A percentile compares a stretch with the other conserved stretches of the same genome.
Evolutionary conservation across 2,113 vertebrate species (phyloP).

Genomic region (Geococcyx californianus): DNA sequence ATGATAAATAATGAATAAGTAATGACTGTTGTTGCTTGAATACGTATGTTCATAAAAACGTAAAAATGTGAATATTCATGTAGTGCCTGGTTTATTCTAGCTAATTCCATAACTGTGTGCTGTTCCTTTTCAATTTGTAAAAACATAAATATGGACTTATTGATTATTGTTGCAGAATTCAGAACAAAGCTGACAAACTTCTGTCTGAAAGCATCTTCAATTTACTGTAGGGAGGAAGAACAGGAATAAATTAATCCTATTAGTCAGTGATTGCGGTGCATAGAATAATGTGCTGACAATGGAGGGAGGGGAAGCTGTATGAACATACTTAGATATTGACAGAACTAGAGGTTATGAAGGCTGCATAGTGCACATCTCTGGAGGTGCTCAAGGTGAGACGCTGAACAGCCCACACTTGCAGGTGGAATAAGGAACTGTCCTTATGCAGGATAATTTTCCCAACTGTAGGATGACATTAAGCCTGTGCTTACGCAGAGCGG

Average conservation of each 20-base stretch:
- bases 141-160: background rate
- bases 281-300: background rate
- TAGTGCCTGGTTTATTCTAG: background rate
- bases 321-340: background rate
- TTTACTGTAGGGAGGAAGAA: background rate
- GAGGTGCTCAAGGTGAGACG: background rate
- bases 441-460: background rate
- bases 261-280: background rate
- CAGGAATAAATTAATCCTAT: slow-evolving; percentile 13
- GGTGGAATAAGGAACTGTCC: background rate
- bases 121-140: background rate
- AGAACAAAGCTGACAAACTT: slow-evolving; percentile 16
- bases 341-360: background rate
- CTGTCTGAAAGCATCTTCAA: background rate
- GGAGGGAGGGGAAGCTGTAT: background rate
- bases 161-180: background rate
- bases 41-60: background rate
- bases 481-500: background rate
- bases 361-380: background rate
- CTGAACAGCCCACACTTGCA: background rate
- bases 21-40: slow-evolving; percentile 24
- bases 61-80: background rate
- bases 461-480: background rate
- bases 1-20: slow-evolving; percentile 48
- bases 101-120: background rate